Conservation (phyloP, 2,888 invertebrate species). For the Aleiodes testaceus region DNA sequence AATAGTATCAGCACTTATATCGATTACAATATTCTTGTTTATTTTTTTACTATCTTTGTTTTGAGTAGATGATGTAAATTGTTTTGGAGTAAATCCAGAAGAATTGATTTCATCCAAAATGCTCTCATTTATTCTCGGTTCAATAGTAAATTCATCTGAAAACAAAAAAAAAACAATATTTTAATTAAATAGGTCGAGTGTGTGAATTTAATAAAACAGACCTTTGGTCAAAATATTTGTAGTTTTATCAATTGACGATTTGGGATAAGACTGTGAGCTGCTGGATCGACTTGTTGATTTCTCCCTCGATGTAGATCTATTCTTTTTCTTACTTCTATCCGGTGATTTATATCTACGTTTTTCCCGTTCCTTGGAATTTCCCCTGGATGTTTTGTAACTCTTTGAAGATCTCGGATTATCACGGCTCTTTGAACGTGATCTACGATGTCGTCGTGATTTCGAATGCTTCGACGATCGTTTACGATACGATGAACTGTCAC, state of each 20-base stretch:
- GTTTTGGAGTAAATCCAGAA: slow-evolving; percentile 79
- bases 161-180: slow-evolving; percentile 10
- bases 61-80: slow-evolving; percentile 75
- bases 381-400: slow-evolving; percentile 62
- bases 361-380: slow-evolving; percentile 65
- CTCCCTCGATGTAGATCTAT: slow-evolving; percentile 65
- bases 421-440: slow-evolving; percentile 65
- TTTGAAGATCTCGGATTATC: slow-evolving; percentile 61
- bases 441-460: slow-evolving; percentile 63
- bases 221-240: slow-evolving; percentile 59
- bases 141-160: slow-evolving; percentile 67
- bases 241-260: slow-evolving; percentile 58
- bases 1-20: slow-evolving; percentile 82
- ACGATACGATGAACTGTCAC: slow-evolving; percentile 64
- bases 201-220: slow-evolving; percentile 39
- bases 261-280: slow-evolving; percentile 64
- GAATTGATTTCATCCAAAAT: slow-evolving; percentile 82
- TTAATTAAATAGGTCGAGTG: too few relatives aligned
- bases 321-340: slow-evolving; percentile 58
- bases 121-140: slow-evolving; percentile 69
- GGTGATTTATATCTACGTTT: slow-evolving; percentile 63
- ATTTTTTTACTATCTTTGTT: slow-evolving; percentile 77
- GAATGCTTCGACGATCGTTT: slow-evolving; percentile 64
- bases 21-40: slow-evolving; percentile 81
- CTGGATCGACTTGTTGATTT: slow-evolving; percentile 68